Percentiles rank a stretch among this genome's conserved stretches.
These are phyloP conservation scores for Acrocephalus scirpaceus DNA, from an alignment of 2,797 vertebrate species.

Conservation along the genomic window DNA sequence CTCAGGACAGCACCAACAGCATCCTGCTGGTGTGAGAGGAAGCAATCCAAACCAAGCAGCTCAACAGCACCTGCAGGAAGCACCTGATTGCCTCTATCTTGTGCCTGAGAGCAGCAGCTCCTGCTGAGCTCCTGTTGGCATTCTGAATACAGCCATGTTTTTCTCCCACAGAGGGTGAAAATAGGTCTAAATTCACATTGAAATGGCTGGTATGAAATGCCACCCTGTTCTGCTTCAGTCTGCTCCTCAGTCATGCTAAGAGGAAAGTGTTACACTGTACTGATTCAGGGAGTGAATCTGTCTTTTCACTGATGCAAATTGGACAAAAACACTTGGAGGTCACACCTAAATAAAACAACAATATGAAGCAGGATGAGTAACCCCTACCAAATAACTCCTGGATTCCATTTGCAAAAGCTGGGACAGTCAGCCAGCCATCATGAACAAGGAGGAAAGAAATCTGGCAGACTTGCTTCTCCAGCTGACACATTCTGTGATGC, in stretches of 20 bases:
- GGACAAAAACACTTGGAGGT: not conserved
- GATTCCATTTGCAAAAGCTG: not conserved
- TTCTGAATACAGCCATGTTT: not conserved
- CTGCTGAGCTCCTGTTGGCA: not conserved
- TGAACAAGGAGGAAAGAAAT: not conserved
- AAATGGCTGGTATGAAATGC: not conserved
- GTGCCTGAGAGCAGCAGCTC: not conserved
- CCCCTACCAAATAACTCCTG: not conserved
- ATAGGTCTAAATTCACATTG: not conserved
- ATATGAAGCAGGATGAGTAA: not conserved
- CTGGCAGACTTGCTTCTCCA: not conserved
- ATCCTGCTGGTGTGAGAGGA: not conserved
- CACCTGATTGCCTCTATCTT: constrained; percentile 6
- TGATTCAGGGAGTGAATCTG: not conserved
- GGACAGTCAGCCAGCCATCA: not conserved
- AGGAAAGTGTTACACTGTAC: not conserved
- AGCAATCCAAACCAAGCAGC: constrained; percentile 3
- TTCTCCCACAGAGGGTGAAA: not conserved
- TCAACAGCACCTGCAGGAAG: not conserved
- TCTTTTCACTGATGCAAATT: not conserved
- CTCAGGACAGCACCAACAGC: not conserved
- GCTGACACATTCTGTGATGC: not conserved
- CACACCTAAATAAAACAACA: not conserved
- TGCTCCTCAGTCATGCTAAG: not conserved
- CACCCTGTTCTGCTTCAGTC: not conserved